A percentile compares a stretch with the other conserved stretches of the same genome.
Evolutionary conservation across 2,113 vertebrate species (phyloP).

Genomic region (Cyprinus carpio): DNA sequence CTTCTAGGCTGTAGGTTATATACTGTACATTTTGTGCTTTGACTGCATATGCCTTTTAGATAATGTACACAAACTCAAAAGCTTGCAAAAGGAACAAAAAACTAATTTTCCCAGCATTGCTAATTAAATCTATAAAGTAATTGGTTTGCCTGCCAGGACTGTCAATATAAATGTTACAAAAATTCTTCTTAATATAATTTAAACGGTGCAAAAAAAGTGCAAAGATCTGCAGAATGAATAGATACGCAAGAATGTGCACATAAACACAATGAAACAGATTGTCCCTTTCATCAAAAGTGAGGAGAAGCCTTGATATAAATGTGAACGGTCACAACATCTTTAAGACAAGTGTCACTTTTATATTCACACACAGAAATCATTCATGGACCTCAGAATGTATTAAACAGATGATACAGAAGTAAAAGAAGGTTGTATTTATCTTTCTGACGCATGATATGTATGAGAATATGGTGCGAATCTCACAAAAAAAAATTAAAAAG

Average conservation of each 20-base stretch:
- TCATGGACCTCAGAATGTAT: not conserved
- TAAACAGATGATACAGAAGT: not conserved
- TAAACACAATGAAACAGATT: not conserved
- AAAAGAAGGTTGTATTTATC: not conserved
- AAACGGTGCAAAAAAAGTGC: constrained; percentile 24
- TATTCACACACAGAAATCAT: not conserved
- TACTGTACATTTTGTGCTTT: constrained; percentile 8
- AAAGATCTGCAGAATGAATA: not conserved
- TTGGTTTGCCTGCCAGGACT: not conserved
- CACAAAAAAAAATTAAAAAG: not conserved
- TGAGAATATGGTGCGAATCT: not conserved
- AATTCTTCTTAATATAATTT: not conserved
- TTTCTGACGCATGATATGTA: not conserved
- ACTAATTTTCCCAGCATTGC: not conserved
- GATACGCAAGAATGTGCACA: not conserved
- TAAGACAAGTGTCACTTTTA: not conserved
- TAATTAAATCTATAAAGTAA: not conserved
- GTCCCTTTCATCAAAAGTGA: not conserved
- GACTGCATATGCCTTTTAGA: not conserved
- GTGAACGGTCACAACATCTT: not conserved
- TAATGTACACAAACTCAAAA: not conserved
- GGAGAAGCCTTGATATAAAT: not conserved
- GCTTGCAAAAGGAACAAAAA: not conserved
- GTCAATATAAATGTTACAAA: constrained; percentile 2
- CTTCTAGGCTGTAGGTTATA: not conserved